phyloP scores from a whole-genome alignment of 2,888 invertebrate species.

The Drosophila parthenogenetica region DNA sequence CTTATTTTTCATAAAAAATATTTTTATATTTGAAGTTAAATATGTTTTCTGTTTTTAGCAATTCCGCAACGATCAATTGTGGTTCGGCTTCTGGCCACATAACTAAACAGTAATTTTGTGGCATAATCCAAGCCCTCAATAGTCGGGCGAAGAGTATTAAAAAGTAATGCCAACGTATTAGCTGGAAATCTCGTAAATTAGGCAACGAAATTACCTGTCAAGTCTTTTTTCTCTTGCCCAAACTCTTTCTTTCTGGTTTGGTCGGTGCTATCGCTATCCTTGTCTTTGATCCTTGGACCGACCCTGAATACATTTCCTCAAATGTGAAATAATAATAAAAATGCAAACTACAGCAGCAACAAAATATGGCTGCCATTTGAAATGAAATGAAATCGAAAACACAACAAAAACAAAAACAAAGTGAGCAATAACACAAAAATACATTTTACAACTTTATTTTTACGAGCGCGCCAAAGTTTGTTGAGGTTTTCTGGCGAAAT shows the following conservation, averaged over 20 bases:
- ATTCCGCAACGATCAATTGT: constrained; percentile 30
- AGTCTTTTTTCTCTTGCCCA: constrained; percentile 10
- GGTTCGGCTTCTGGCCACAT: constrained; percentile 55
- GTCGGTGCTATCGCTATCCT: not conserved
- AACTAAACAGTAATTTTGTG: constrained; percentile 64
- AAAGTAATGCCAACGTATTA: constrained; percentile 75
- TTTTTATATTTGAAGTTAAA: constrained; percentile 66
- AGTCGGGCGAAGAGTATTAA: constrained; percentile 53
- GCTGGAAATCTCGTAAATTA: constrained; percentile 82
- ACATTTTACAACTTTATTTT: constrained; percentile 79
- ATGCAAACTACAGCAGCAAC: constrained; percentile 52
- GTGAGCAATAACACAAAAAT: constrained; percentile 45
- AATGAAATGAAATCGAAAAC: constrained; percentile 78
- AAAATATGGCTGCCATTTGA: constrained; percentile 67
- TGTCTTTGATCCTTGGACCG: constrained; percentile 33
- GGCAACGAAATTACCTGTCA: constrained; percentile 78
- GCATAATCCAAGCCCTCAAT: constrained; percentile 60
- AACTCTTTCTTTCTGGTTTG: not conserved
- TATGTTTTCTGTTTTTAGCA: constrained; percentile 21
- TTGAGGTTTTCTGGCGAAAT: constrained; percentile 55
- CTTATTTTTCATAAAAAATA: constrained; percentile 63
- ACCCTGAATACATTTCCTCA: constrained; percentile 49
- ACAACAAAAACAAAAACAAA: constrained; percentile 35
- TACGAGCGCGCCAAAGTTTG: constrained; percentile 71
- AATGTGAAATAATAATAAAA: constrained; percentile 53